Evolutionary conservation across 2,888 invertebrate genomes (phyloP).

Genomic region (Tiliacea aurago): DNA sequence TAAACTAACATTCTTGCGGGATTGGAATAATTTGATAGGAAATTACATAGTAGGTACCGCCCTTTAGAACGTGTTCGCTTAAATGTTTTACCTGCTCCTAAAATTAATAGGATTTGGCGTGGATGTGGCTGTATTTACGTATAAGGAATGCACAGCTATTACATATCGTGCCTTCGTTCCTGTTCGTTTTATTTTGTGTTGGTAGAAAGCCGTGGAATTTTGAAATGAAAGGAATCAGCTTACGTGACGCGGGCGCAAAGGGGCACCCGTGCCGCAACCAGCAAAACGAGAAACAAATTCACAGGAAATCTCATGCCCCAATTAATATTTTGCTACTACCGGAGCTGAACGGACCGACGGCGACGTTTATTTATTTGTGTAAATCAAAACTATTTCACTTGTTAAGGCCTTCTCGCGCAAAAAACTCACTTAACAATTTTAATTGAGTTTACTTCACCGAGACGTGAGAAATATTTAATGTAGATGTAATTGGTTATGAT

Average conservation of each 20-base stretch:
- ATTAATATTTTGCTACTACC: conserved; percentile 69
- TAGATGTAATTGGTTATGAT: conserved; percentile 12
- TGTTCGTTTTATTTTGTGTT: conserved; percentile 50
- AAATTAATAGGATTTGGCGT: conserved; percentile 37
- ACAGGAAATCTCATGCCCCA: conserved; percentile 72
- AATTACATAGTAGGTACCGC: conserved; percentile 5
- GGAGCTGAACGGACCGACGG: conserved; percentile 44
- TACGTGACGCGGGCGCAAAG: conserved; percentile 63
- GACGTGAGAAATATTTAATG: conserved; percentile 17
- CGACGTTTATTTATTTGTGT: conserved; percentile 60
- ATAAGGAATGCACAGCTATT: conserved; percentile 38
- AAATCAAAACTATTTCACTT: conserved; percentile 36
- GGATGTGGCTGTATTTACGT: conserved; percentile 15
- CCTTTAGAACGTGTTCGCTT: conserved; percentile 7
- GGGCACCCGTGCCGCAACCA: conserved; percentile 42
- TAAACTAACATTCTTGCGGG: conserved; percentile 23
- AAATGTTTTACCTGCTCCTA: conserved; percentile 35
- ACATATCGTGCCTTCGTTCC: conserved; percentile 40
- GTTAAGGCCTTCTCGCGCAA: conserved; percentile 6
- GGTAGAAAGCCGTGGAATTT: conserved; percentile 54
- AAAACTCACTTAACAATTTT: conserved; percentile 23
- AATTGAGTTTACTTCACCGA: conserved; percentile 24
- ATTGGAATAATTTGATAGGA: conserved; percentile 30
- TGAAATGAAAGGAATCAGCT: conserved; percentile 64
- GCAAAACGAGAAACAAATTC: conserved; percentile 69